phyloP scores from a whole-genome alignment of 2,797 vertebrate species.

The Mormyrops attenuatus region DNA sequence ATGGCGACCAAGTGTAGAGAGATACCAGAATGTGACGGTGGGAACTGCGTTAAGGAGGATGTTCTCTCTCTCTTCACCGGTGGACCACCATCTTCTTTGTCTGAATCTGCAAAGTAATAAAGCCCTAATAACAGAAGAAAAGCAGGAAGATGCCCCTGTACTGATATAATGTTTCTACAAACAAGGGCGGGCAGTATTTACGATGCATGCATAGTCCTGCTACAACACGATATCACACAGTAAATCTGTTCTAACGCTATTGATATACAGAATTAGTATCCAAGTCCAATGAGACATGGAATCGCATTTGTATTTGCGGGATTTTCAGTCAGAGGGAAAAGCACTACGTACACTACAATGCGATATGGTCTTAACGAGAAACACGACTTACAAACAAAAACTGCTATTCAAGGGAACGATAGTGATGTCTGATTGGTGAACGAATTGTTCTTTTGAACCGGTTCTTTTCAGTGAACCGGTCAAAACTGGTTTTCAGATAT shows the following conservation, averaged over 20 bases:
- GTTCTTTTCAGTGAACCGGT: not conserved
- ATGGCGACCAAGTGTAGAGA: not conserved
- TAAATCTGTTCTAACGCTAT: not conserved
- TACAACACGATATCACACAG: not conserved
- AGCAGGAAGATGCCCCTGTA: not conserved
- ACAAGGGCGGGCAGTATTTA: not conserved
- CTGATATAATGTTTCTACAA: not conserved
- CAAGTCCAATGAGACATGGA: not conserved
- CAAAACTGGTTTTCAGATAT: not conserved
- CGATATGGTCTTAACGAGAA: not conserved
- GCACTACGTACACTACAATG: not conserved
- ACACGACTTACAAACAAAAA: not conserved
- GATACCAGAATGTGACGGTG: constrained; percentile 88
- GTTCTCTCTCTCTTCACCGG: constrained; percentile 91
- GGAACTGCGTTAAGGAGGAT: constrained; percentile 85
- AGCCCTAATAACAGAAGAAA: not conserved
- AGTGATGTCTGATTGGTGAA: not conserved
- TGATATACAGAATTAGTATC: not conserved
- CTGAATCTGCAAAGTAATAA: constrained; percentile 72
- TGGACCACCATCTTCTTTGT: constrained; percentile 87
- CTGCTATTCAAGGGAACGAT: not conserved
- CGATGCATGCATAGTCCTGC: not conserved
- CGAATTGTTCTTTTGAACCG: not conserved
- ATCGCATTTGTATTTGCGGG: not conserved
- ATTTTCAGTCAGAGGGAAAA: not conserved